phyloP scores from a whole-genome alignment of 2,888 invertebrate species.

The Gibbula magus region DNA sequence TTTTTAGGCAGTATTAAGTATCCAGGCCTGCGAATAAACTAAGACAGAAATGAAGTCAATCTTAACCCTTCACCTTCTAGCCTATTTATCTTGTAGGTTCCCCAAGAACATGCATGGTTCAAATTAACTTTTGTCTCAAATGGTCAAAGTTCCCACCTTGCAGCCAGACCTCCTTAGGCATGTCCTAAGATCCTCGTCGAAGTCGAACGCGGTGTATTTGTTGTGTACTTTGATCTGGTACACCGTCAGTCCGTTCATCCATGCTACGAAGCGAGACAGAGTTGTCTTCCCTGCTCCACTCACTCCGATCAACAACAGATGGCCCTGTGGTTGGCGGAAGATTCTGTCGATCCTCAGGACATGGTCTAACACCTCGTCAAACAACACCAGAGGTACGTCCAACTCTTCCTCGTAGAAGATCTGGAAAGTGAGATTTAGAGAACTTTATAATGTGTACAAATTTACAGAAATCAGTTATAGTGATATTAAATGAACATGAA shows the following conservation, averaged over 20 bases:
- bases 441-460: background rate
- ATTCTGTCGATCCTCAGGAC: slow-evolving; percentile 98
- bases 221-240: slow-evolving; percentile 99
- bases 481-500: background rate
- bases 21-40: no score
- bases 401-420: slow-evolving; percentile 99
- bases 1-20: no score
- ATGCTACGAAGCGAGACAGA: slow-evolving; percentile 98
- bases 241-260: slow-evolving; percentile 99
- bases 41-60: no score
- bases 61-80: no score
- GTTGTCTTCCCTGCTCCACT: slow-evolving; percentile 99
- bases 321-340: slow-evolving; percentile 99
- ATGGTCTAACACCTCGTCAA: slow-evolving; percentile 99
- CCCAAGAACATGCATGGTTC: no score
- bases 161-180: slow-evolving; percentile 79
- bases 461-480: background rate
- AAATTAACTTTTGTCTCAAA: no score
- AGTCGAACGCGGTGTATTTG: slow-evolving; percentile 98
- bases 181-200: slow-evolving; percentile 95
- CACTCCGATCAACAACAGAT: slow-evolving; percentile 96
- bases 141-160: slow-evolving; percentile 65
- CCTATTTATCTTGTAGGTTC: no score
- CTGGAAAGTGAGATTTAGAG: slow-evolving; percentile 70
- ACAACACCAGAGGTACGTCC: slow-evolving; percentile 97